Conservation (phyloP, 2,797 vertebrate genomes). For the Xenentodon cancila region DNA sequence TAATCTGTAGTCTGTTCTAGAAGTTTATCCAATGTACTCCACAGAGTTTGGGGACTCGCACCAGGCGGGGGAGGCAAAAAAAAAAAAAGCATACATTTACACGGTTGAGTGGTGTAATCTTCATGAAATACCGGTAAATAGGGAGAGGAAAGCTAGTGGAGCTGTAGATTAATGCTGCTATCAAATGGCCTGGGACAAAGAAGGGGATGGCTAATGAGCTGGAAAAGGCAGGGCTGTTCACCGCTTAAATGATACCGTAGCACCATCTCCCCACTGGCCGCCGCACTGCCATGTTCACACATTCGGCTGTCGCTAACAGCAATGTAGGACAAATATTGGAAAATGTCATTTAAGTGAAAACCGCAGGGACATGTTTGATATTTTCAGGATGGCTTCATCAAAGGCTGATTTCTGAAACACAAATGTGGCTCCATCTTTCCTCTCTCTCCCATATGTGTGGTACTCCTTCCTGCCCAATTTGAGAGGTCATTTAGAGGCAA, state of each 20-base stretch:
- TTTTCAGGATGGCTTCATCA: conserved; percentile 61
- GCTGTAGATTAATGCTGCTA: conserved; percentile 81
- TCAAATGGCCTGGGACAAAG: conserved; percentile 83
- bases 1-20: conserved; percentile 65
- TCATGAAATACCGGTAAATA: conserved; percentile 82
- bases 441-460: conserved; percentile 31
- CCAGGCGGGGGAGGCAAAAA: conserved; percentile 41
- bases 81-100: conserved; percentile 73
- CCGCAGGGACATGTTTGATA: conserved; percentile 37
- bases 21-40: conserved; percentile 72
- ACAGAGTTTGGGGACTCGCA: conserved; percentile 67
- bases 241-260: conserved; percentile 72
- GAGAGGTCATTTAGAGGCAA: conserved; percentile 60
- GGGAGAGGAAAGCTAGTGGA: conserved; percentile 75
- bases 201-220: conserved; percentile 82
- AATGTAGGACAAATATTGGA: conserved; percentile 73
- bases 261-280: conserved; percentile 72
- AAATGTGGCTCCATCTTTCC: conserved; percentile 47
- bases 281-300: conserved; percentile 71
- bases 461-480: conserved; percentile 37
- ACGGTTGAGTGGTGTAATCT: conserved; percentile 81
- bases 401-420: conserved; percentile 36
- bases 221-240: conserved; percentile 81
- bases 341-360: conserved; percentile 63
- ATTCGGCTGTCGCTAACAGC: conserved; percentile 63